Conservation (phyloP, 2,113 vertebrate genomes). For the Uropsilus gracilis region DNA sequence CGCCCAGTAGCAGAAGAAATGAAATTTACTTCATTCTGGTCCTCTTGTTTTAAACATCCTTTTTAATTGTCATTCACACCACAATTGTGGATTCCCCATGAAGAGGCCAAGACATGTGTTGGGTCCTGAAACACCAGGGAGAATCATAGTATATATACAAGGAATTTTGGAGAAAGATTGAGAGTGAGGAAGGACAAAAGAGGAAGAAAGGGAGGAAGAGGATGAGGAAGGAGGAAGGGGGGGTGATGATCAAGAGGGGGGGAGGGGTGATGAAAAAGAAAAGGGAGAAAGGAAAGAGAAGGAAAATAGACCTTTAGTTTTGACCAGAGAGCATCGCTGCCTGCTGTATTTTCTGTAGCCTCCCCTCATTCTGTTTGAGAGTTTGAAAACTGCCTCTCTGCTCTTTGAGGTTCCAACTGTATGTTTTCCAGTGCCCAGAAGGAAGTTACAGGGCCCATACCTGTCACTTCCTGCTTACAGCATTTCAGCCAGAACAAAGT, state of each 20-base stretch:
- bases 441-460: not conserved
- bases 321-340: not conserved
- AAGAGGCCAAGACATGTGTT: not conserved
- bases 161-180: not conserved
- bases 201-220: not conserved
- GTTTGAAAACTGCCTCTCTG: not conserved
- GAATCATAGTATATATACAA: not conserved
- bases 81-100: not conserved
- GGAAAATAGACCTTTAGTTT: not conserved
- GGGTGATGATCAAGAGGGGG: not conserved
- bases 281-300: not conserved
- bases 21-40: slow-evolving; percentile 3
- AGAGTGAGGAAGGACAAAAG: too few species aligned
- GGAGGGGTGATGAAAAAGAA: rapidly evolving
- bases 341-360: not conserved
- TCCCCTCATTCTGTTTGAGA: not conserved
- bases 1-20: slow-evolving; percentile 26
- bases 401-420: not conserved
- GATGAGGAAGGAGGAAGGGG: not conserved
- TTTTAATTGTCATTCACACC: not conserved
- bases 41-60: not conserved
- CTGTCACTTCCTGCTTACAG: not conserved
- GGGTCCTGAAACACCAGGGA: not conserved
- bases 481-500: not conserved
- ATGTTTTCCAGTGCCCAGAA: not conserved